Base-by-base conservation (phyloP, 2,888 invertebrate species). In the Amblyteles armatorius region DNA sequence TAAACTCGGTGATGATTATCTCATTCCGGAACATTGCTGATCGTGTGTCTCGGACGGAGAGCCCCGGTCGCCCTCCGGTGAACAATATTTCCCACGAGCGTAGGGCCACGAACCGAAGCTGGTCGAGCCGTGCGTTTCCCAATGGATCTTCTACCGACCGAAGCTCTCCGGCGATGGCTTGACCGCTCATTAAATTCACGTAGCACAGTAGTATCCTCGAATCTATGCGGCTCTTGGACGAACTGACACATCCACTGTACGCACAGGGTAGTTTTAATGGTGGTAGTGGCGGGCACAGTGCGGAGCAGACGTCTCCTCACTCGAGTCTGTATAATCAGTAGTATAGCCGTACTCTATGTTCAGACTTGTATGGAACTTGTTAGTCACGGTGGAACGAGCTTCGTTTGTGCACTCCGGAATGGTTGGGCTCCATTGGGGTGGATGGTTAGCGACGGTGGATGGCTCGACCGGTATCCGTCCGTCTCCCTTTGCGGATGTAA, bases 351-450 rank as follows among this genome's bases (percentile, higher is more conserved):
- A 68, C 50, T 73, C 72, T 78, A 82, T 82, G 82, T 60, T 82
- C 82, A 82, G 82, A 82, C 82, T 82, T 78, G 72, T 82, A 82
- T 82, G 82, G 78, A 73, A 82, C 82, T 82, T 82, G 82, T 82
- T 82, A 82, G 82, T 82, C 78, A 82, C 78, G 82, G 72, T 82
- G 60, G 82, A 78, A 82, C 78, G 78, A 82, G 82, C 78, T 78
- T 82, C 72, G 78, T 68, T 78, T 82, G 78, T 78, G 60, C 82
- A 82, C 82, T 82, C 78, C 68, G 57, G 72, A 68, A 67, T 63
- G 76, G 76, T 44, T 68, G 26, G 29, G 29, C 57, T 29, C 55
- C 63, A 63, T 26, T 63, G 68, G 33, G 50, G 68, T 44, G 69
- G 48, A 57, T 40, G 33, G 72, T 50, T 50, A 63, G 50, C 69